A percentile compares a stretch with the other conserved stretches of the same genome.
phyloP scores from a whole-genome alignment of 1,140 invertebrate species.

The Palaemon carinicauda region DNA sequence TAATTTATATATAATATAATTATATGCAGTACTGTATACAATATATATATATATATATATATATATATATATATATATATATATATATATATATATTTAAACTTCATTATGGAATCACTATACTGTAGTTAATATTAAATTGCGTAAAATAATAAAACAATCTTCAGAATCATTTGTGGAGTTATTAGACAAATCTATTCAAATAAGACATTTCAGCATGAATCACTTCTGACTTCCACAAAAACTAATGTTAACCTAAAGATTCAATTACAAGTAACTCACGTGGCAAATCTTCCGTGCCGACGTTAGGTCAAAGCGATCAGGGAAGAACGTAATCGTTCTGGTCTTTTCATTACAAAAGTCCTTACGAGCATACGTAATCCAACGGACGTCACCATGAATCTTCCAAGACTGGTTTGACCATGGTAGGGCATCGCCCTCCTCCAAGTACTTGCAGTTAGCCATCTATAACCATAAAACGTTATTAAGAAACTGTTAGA shows the following conservation, averaged over 20 bases:
- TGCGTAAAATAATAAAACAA: no score
- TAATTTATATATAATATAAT: no score
- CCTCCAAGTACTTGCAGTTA: not conserved
- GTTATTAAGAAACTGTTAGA: not conserved
- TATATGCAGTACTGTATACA: no score
- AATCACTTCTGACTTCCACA: no score
- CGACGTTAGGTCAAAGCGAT: constrained; percentile 2
- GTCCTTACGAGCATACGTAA: not conserved
- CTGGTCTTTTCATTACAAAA: not conserved
- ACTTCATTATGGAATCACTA: no score
- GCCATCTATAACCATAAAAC: constrained; percentile 15
- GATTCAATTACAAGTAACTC: not conserved
- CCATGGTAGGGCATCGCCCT: constrained; percentile 46
- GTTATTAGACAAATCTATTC: no score
- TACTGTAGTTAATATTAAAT: no score
- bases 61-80: no score
- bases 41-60: no score
- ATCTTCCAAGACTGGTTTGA: constrained; percentile 37
- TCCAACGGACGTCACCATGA: constrained; percentile 37
- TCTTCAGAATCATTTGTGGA: no score
- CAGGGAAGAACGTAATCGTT: constrained; percentile 31
- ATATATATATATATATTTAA: not conserved
- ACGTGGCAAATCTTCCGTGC: constrained; percentile 45
- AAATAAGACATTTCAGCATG: no score
- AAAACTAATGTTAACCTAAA: not conserved